Percentiles rank a stretch among this genome's conserved stretches.
Evolutionary conservation across 2,797 vertebrate genomes (phyloP).

Genomic region (Nyctibius grandis): DNA sequence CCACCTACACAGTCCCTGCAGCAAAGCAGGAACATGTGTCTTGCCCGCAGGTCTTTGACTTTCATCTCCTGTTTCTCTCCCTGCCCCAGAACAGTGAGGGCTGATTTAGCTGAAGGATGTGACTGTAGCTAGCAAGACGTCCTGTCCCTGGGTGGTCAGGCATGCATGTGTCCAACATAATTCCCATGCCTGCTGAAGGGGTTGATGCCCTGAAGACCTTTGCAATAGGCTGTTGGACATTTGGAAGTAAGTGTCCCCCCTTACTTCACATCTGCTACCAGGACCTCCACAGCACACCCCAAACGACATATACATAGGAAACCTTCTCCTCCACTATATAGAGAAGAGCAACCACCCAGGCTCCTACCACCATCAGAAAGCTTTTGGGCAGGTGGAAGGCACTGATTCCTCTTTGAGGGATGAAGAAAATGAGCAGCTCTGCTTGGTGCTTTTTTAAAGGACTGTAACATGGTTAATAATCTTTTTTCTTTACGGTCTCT

Average conservation of each 20-base stretch:
- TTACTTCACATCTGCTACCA: neutral
- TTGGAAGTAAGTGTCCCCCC: neutral
- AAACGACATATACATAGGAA: neutral
- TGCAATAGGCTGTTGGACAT: neutral
- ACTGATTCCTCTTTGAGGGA: neutral
- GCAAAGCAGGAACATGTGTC: neutral
- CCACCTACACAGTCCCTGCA: neutral
- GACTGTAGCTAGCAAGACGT: neutral
- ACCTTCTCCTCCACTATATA: neutral
- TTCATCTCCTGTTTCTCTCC: neutral
- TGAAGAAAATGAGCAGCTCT: neutral
- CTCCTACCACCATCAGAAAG: neutral
- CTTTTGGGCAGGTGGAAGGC: neutral
- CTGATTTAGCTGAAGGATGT: neutral
- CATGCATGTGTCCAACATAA: accelerated
- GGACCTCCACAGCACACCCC: neutral
- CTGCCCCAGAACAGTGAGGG: neutral
- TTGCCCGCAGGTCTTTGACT: neutral
- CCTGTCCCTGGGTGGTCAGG: neutral
- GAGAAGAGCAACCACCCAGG: neutral
- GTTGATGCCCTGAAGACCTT: neutral
- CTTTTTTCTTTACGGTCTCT: neutral
- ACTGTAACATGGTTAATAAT: neutral
- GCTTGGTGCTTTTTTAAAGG: neutral
- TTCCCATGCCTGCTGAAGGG: accelerated